Evolutionary conservation across 2,113 vertebrate species (phyloP), one percentile per base, ranked within the genome.

Genomic region (Panthera leo): DNA sequence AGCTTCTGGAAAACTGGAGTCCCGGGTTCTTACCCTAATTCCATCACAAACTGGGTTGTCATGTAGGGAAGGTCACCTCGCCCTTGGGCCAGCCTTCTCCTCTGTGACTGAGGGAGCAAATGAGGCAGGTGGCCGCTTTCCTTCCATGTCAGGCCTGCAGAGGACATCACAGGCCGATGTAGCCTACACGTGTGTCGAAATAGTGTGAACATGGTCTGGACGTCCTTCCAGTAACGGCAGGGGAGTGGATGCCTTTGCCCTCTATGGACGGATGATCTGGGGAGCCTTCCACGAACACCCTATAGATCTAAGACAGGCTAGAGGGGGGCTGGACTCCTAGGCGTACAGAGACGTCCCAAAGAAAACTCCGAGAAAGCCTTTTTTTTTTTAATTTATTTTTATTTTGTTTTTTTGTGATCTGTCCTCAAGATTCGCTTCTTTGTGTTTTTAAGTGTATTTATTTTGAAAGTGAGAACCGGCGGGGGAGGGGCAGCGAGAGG

Each of bases 91-190:
- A 23, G 5, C 14, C 42, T 48, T 16, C 29, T 39, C 13, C 67
- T 84, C 68, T 25, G 29, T n/a, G 70, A 73, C 12, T 7, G 15
- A 71, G 18, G 70, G 58, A 25, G 61, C 23, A 7, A 53, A 29
- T 4, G 68, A 76, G 58, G 79, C 71, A 48, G 61, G 2, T 23
- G 5, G 14, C 7, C 29, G 1, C 61, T 84, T 11, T 2, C 39
- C 34, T 45, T 58, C 61, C 36, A 23, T 9, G 29, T 0, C 14
- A 29, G 15, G n/a, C 19, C n/a, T 3, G 7, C 65, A 63, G 21
- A 23, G 15, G 61, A 14, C 36, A 21, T 23, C 53, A 23, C 5
- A 2, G 39, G 39, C 10, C 53, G 12, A 7, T 0, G 4, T 10
- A 58, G 70, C 55, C 70, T 25, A 18, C 18, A 31, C 13, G 8